A percentile compares a stretch with the other conserved stretches of the same genome.
phyloP scores from a whole-genome alignment of 2,797 vertebrate genomes.

The Alfaro cultratus region DNA sequence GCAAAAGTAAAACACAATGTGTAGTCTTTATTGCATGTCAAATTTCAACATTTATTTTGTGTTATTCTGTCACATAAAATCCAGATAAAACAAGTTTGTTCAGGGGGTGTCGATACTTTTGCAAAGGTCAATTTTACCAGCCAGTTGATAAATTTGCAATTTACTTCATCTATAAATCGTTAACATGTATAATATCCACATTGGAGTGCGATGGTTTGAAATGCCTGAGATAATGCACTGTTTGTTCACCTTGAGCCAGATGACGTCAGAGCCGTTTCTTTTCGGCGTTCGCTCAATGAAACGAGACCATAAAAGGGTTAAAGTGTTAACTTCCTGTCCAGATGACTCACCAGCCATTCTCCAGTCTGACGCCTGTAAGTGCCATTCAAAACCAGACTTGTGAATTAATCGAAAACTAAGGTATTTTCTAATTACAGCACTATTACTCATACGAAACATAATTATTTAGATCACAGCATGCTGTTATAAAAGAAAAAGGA shows the following conservation, averaged over 20 bases:
- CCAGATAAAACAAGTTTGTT: neutral
- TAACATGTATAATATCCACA: conserved; percentile 17
- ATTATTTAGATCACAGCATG: neutral
- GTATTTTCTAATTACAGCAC: conserved; percentile 1
- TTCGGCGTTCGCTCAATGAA: neutral
- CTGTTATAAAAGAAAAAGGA: conserved; percentile 8
- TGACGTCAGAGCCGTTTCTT: neutral
- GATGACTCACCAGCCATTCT: conserved; percentile 6
- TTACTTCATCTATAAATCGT: conserved; percentile 5
- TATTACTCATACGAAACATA: neutral
- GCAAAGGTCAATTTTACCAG: neutral
- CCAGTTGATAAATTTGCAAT: neutral
- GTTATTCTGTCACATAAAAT: neutral
- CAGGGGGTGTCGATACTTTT: neutral
- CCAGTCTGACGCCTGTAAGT: conserved; percentile 12
- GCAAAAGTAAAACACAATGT: neutral
- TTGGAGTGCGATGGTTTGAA: neutral
- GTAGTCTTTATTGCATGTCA: too few species aligned
- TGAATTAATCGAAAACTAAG: neutral
- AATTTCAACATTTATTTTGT: neutral
- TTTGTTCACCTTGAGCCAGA: conserved; percentile 15
- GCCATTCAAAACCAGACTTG: conserved; percentile 21
- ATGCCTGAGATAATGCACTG: neutral
- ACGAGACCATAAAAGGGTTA: conserved; percentile 33
- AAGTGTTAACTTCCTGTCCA: conserved; percentile 2